Base-by-base conservation (phyloP, 2,888 invertebrate species). In the Coleophora flavipennella region DNA sequence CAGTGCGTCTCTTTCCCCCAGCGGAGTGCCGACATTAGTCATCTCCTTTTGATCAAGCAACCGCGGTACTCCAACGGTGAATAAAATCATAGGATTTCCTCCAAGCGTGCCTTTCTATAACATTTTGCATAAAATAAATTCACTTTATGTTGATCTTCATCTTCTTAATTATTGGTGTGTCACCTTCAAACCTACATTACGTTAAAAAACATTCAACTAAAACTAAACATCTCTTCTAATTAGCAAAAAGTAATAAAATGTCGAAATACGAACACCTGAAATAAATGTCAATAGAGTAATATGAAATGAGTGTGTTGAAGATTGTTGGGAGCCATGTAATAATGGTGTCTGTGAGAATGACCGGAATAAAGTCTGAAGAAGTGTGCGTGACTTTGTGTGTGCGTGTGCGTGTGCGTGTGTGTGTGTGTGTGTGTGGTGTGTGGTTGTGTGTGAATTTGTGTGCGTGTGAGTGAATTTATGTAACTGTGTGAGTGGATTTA, bases 21-120 rank as follows among this genome's bases (percentile, higher is more conserved):
- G 58, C 62, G 51, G 60, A 65, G 58, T 56, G 44, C 57, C 64
- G 50, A 54, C 52, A 54, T 53, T 52, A 42, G 57, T 53, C 62
- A 51, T 59, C 67, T 64, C 61, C 65, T 51, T 59, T 58, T 57
- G 57, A 64, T 59, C 71, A 62, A 73, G 62, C 57, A 63, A 64
- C 70, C 57, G 71, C 72, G 59, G 59, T 59, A 71, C 78, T 73
- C 75, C 80, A 60, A 69, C 72, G 78, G 67, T 63, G 70, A 69
- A 77, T 72, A 70, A 74, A 74, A 80, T 78, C 75, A 73, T 77
- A 70, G 79, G 80, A 76, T 81, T 80, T 78, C 84, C 76, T 83
- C 84, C 83, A 68, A 76, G 74, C 67, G 73, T 74, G 78, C 78
- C 73, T 78, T 81, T 84, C 84, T 84, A 84, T 84, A 84, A 84